Conservation (phyloP, 2,797 vertebrate genomes). For the Lerista edwardsae region DNA sequence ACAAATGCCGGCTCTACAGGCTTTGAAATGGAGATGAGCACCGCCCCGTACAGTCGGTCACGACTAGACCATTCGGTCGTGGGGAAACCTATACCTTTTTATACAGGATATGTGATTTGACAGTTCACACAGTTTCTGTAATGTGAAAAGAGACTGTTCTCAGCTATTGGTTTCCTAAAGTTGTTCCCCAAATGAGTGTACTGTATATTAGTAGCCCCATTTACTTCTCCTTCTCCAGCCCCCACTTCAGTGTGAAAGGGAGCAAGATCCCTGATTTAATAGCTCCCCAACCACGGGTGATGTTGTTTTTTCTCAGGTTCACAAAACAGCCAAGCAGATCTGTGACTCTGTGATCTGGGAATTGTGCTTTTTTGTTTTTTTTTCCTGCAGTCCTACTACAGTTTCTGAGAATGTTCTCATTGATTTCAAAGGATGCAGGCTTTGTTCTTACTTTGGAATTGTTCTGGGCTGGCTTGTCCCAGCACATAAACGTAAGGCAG, state of each 20-base stretch:
- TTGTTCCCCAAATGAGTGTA: neutral
- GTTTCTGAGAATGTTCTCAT: constrained; percentile 4
- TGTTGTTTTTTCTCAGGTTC: neutral
- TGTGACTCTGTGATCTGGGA: neutral
- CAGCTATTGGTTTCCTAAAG: neutral
- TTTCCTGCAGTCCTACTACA: neutral
- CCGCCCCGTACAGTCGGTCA: too few relatives aligned
- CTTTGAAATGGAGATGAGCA: too few relatives aligned
- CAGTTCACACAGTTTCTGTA: neutral
- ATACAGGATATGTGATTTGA: too few relatives aligned
- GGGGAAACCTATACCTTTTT: too few relatives aligned
- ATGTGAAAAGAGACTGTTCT: neutral
- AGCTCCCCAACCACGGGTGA: neutral
- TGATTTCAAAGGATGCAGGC: constrained; percentile 3
- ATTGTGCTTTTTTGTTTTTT: constrained; percentile 28
- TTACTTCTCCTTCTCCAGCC: neutral
- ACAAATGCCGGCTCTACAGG: too few relatives aligned
- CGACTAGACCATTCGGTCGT: too few relatives aligned
- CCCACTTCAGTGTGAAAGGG: neutral
- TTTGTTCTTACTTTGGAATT: constrained; percentile 47
- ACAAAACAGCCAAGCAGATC: neutral
- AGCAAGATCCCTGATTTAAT: neutral
- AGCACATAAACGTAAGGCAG: constrained; percentile 13
- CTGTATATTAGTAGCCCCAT: neutral
- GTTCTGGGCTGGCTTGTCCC: neutral